Evolutionary conservation across 1,140 invertebrate genomes (phyloP).

Genomic region (Chironomus tepperi): DNA sequence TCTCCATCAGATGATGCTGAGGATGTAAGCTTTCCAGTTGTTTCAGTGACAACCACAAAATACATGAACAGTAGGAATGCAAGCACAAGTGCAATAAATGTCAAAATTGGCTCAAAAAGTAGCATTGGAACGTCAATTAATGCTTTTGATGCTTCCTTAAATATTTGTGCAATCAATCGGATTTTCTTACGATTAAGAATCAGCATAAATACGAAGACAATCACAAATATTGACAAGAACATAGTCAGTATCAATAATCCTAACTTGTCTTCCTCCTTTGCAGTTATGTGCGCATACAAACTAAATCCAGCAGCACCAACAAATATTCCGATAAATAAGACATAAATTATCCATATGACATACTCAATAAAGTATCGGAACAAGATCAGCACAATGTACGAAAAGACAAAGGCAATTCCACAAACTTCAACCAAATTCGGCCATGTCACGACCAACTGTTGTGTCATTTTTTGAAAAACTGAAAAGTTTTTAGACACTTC

Average conservation of each 20-base stretch:
- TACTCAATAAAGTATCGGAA: background rate
- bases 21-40: conserved; percentile 45
- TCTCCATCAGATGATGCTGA: conserved; percentile 38
- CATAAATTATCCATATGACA: background rate
- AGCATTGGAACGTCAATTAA: conserved; percentile 58
- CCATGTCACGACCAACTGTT: background rate
- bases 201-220: background rate
- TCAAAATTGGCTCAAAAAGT: conserved; percentile 64
- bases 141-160: conserved; percentile 67
- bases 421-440: background rate
- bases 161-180: conserved; percentile 56
- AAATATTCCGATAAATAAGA: background rate
- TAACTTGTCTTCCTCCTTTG: background rate
- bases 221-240: background rate
- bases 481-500: background rate
- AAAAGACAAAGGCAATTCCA: background rate
- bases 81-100: conserved; percentile 48
- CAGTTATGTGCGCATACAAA: too few species aligned
- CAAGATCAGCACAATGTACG: background rate
- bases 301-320: background rate
- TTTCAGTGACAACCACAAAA: conserved; percentile 52
- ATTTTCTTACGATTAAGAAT: conserved; percentile 52
- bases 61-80: conserved; percentile 52
- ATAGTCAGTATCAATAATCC: background rate
- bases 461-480: background rate